phyloP scores from a whole-genome alignment of 2,113 vertebrate genomes.

The Sphyrna mokarran region DNA sequence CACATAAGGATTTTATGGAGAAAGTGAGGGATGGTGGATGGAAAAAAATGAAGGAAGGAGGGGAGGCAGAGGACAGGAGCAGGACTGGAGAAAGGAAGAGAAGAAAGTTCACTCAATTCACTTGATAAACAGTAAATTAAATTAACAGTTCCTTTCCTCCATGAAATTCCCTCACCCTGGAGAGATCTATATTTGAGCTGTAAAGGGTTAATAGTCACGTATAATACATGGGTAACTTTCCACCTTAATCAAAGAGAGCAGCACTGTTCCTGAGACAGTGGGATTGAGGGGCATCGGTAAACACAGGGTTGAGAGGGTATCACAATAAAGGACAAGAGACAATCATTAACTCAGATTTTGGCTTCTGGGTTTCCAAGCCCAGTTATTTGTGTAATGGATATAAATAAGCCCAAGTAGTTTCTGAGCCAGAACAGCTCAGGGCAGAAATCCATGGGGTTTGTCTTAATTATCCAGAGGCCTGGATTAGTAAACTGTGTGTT shows the following conservation, averaged over 20 bases:
- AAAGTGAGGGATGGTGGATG: background rate
- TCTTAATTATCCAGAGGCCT: background rate
- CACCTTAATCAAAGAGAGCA: background rate
- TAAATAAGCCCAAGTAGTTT: background rate
- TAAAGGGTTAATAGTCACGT: background rate
- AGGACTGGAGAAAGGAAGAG: background rate
- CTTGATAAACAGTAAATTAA: too few species aligned
- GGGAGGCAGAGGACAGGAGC: background rate
- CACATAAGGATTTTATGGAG: background rate
- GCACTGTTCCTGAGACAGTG: background rate
- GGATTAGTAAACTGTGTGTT: background rate
- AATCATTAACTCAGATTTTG: background rate
- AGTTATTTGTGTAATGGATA: background rate
- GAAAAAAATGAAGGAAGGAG: background rate
- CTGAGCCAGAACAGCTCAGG: background rate
- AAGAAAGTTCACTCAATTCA: too few species aligned
- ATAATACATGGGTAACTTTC: background rate
- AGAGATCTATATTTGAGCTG: background rate
- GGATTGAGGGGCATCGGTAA: background rate
- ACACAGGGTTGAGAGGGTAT: background rate
- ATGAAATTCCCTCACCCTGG: background rate
- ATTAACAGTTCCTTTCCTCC: background rate
- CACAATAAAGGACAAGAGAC: background rate
- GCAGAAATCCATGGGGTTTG: background rate
- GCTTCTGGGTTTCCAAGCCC: background rate